These are phyloP conservation scores for Gadus macrocephalus DNA, from an alignment of 2,113 vertebrate genomes.

Conservation along the genomic window DNA sequence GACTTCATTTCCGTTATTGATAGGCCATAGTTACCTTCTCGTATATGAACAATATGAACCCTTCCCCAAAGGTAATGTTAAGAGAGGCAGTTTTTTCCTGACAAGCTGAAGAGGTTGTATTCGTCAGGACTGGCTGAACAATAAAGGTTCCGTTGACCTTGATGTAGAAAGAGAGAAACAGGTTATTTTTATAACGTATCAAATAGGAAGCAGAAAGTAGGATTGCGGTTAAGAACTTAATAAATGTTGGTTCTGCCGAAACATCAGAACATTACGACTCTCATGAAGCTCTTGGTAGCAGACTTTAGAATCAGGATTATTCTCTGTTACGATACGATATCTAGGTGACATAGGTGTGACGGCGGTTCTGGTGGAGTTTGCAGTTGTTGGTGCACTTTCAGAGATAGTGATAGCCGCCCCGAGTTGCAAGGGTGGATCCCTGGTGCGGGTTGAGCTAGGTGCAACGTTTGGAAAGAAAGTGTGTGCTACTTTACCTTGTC, in stretches of 20 bases:
- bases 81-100: conserved; percentile 14
- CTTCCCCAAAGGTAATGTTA: conserved; percentile 37
- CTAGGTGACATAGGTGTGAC: no score
- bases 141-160: conserved; percentile 51
- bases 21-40: conserved; percentile 50
- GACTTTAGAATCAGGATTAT: no score
- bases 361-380: not conserved
- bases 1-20: not conserved
- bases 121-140: conserved; percentile 43
- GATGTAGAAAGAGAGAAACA: conserved; percentile 2
- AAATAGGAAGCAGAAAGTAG: not conserved
- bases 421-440: no score
- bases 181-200: not conserved
- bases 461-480: no score
- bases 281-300: not conserved
- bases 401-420: no score
- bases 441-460: no score
- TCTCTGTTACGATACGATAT: no score
- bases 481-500: conserved; percentile 33
- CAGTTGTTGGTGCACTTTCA: no score
- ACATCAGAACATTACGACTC: not conserved
- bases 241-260: not conserved
- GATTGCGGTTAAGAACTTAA: not conserved
- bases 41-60: conserved; percentile 51
- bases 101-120: fast-evolving